These are phyloP conservation scores for Orchesella flavescens DNA, from an alignment of 2,888 invertebrate species.

Conservation along the genomic window DNA sequence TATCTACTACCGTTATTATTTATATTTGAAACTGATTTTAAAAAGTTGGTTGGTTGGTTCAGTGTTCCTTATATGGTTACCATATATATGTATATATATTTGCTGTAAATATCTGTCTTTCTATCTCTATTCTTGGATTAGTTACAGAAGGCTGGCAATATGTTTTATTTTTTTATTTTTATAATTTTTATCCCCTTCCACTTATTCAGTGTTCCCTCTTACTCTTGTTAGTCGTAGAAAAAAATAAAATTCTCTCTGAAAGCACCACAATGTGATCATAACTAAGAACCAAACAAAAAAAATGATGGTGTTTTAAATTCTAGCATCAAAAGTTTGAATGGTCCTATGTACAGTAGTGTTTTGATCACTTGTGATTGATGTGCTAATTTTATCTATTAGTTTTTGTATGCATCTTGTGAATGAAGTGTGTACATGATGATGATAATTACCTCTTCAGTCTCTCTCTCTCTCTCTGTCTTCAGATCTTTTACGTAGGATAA, in stretches of 20 bases:
- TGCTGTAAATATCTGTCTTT: slow-evolving; percentile 13
- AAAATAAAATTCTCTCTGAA: too few relatives aligned
- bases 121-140: slow-evolving; percentile 11
- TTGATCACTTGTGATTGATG: slow-evolving; percentile 6
- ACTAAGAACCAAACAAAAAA: too few relatives aligned
- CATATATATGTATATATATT: background rate
- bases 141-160: slow-evolving; percentile 19
- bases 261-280: too few relatives aligned
- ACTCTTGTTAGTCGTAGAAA: too few relatives aligned
- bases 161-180: background rate
- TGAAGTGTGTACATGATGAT: background rate
- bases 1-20: background rate
- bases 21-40: background rate
- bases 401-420: slow-evolving; percentile 11
- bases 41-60: slow-evolving; percentile 3
- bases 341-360: slow-evolving; percentile 2
- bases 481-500: background rate
- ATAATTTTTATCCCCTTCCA: background rate
- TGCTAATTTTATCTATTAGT: too few relatives aligned
- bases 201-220: too few relatives aligned
- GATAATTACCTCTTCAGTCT: slow-evolving; percentile 1
- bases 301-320: too few relatives aligned
- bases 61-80: background rate
- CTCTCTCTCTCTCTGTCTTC: slow-evolving; percentile 21
- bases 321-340: too few relatives aligned